Base-by-base conservation (phyloP, 1,140 invertebrate species). In the Apis laboriosa region DNA sequence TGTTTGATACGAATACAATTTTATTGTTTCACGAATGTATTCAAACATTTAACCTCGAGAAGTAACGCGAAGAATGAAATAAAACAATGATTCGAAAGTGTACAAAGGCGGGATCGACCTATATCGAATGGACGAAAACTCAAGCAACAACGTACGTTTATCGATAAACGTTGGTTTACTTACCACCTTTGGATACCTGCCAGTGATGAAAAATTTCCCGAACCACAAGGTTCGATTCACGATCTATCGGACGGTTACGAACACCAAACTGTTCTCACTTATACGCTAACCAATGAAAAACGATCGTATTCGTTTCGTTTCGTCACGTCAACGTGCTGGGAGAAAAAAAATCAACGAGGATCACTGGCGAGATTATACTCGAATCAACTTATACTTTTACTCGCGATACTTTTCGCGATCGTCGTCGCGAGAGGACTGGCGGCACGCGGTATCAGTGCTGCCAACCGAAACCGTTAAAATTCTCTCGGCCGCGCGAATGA, bases 391-490 rank as follows among this genome's bases (percentile, higher is more conserved):
- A 7, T 15, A 51, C 55, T 28, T 68, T 53, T 49, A n/a, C 19
- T 63, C 73, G 63, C 73, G 63, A 73, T 60, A 53, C 60, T 17
- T 53, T 76, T 51, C 53, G 13, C 53, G 80, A 81, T 81, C 72
- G 63, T 60, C 63, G 51, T 55, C 55, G 78, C 70, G 53, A 76
- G 64, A 67, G 71, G 67, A 71, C 75, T 77, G 75, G 51, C 74
- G 67, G 67, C 80, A 78, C 19, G 80, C 80, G 80, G 75, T 13
- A 70, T 58, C 80, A 83, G 58, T 72, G 74, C 24, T 83, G 34
- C 80, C 80, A 83, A 83, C 80, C 56, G 43, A 24, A 51, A 0
- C 56, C 13, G 11, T 70, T 17, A 67, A 77, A 77, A 83, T 71
- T 83, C 58, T 64, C 75, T 64, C 28, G 58, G 7, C 24, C 21